These are phyloP conservation scores for Emydura subglobosa DNA, from an alignment of 2,113 vertebrate species.

Conservation along the genomic window DNA sequence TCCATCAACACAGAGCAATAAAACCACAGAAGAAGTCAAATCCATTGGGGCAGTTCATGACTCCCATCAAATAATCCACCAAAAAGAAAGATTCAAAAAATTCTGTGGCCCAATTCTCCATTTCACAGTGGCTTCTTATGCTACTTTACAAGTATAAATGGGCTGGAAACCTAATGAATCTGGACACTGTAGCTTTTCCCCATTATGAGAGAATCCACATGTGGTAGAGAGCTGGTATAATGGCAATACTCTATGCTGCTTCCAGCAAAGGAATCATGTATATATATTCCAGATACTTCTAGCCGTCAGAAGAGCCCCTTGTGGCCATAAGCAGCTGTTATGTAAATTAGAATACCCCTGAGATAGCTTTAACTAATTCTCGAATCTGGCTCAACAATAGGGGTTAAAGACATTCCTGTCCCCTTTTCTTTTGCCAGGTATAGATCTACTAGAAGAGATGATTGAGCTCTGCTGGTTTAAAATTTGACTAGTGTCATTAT, in stretches of 20 bases:
- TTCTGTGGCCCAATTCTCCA: accelerated
- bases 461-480: not conserved
- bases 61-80: not conserved
- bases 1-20: not conserved
- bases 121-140: not conserved
- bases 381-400: not conserved
- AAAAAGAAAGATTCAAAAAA: not conserved
- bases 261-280: not conserved
- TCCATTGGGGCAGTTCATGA: not conserved
- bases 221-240: not conserved
- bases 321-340: not conserved
- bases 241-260: not conserved
- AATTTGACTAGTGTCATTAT: not conserved
- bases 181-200: not conserved
- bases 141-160: accelerated
- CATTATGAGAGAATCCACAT: not conserved
- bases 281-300: not conserved
- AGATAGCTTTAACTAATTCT: not conserved
- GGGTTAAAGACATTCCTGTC: not conserved
- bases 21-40: accelerated
- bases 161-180: not conserved
- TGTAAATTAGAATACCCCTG: not conserved
- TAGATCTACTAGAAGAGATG: not conserved
- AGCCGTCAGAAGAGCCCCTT: not conserved
- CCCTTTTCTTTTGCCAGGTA: not conserved